These are phyloP conservation scores for Varanus salvator DNA, from an alignment of 2,113 vertebrate genomes.

Conservation along the genomic window DNA sequence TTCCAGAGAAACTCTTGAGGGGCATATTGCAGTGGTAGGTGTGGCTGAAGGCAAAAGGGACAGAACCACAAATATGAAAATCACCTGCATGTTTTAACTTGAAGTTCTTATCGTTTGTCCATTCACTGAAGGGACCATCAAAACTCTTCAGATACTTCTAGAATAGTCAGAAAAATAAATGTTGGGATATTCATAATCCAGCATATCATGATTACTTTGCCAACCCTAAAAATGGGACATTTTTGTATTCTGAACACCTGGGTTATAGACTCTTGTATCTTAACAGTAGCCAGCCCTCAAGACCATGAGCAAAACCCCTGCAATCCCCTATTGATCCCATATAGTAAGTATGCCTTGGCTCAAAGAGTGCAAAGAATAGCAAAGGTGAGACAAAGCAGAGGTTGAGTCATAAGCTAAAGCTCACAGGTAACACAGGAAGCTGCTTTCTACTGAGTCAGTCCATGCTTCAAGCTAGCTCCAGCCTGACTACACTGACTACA, in stretches of 20 bases:
- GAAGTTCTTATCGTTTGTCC: too few relatives aligned
- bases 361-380: too few relatives aligned
- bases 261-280: neutral
- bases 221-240: neutral
- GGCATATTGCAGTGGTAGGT: too few relatives aligned
- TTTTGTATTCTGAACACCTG: neutral
- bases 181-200: neutral
- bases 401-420: neutral
- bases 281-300: neutral
- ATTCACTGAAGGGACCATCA: neutral
- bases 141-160: neutral
- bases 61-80: too few relatives aligned
- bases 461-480: neutral
- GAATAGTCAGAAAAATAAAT: neutral
- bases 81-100: too few relatives aligned
- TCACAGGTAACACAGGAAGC: neutral
- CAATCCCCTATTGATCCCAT: neutral
- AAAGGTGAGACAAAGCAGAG: neutral
- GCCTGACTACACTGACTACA: neutral
- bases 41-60: too few relatives aligned
- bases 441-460: neutral
- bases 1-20: too few relatives aligned
- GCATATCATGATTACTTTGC: neutral
- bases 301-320: neutral
- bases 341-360: neutral